Conservation (phyloP, 2,113 vertebrate species). For the Notothenia rossii region DNA sequence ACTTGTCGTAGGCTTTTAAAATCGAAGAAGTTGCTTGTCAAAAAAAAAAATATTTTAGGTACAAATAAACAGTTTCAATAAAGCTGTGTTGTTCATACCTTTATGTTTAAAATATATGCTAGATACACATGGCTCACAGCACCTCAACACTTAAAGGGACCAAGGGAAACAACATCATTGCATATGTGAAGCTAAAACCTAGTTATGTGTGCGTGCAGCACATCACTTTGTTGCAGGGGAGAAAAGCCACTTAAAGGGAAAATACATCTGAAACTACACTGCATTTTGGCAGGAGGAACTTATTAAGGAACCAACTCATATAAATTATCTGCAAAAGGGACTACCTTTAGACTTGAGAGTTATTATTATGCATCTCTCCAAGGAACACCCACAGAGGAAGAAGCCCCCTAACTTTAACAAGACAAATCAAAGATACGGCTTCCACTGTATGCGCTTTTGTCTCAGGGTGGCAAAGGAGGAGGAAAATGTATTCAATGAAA, state of each 20-base stretch:
- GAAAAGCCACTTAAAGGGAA: conserved; percentile 25
- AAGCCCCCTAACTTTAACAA: conserved; percentile 22
- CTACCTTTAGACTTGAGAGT: conserved; percentile 6
- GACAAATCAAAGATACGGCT: conserved; percentile 53
- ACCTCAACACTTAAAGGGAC: neutral
- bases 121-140: neutral
- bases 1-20: neutral
- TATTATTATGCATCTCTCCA: conserved; percentile 29
- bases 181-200: neutral
- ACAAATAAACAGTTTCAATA: neutral
- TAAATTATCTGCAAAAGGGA: conserved; percentile 44
- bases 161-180: neutral
- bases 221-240: conserved; percentile 22
- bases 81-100: neutral
- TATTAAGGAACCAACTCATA: conserved; percentile 38
- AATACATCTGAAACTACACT: conserved; percentile 6
- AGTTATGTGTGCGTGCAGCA: conserved; percentile 5
- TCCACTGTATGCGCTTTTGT: conserved; percentile 37
- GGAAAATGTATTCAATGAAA: conserved; percentile 5
- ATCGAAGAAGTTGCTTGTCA: neutral
- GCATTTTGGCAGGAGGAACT: conserved; percentile 22
- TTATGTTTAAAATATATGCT: no score
- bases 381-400: conserved; percentile 7
- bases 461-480: neutral
- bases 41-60: neutral